Evolutionary conservation across 2,888 invertebrate genomes (phyloP).

Genomic region (Hirtodrosophila alboralis): DNA sequence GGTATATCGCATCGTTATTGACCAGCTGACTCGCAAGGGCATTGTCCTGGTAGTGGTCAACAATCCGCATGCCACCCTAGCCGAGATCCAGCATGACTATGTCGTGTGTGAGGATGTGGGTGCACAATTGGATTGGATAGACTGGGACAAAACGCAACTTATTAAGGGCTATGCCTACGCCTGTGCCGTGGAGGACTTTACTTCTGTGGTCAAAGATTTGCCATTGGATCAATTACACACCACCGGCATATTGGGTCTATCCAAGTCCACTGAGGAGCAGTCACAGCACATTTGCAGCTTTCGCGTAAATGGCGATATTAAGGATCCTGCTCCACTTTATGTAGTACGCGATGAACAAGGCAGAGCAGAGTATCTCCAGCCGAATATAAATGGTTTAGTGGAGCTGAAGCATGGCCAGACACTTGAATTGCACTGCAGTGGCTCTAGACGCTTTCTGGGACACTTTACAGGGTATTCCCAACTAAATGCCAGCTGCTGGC

Average conservation of each 20-base stretch:
- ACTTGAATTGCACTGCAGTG: constrained; percentile 60
- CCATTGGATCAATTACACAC: constrained; percentile 55
- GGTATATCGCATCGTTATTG: constrained; percentile 86
- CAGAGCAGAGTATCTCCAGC: constrained; percentile 49
- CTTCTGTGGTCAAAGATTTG: constrained; percentile 48
- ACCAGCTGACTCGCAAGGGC: constrained; percentile 79
- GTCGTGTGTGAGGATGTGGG: constrained; percentile 71
- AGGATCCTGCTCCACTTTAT: constrained; percentile 86
- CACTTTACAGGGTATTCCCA: constrained; percentile 52
- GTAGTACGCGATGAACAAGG: constrained; percentile 80
- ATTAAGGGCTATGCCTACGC: constrained; percentile 67
- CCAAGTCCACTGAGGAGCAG: background rate
- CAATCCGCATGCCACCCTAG: constrained; percentile 73
- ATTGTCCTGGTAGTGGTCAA: constrained; percentile 82
- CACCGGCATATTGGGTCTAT: constrained; percentile 53
- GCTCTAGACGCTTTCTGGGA: constrained; percentile 41
- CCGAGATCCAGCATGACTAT: constrained; percentile 61
- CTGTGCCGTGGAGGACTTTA: constrained; percentile 66
- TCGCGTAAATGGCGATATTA: constrained; percentile 62
- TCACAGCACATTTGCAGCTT: constrained; percentile 36
- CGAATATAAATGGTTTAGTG: constrained; percentile 56
- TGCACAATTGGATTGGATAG: constrained; percentile 60
- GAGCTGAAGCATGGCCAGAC: constrained; percentile 48
- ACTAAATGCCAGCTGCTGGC: constrained; percentile 74
- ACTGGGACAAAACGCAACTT: constrained; percentile 59